A percentile compares a stretch with the other conserved stretches of the same genome.
Conservation (phyloP, 2,113 vertebrate genomes). For the Dascyllus trimaculatus region DNA sequence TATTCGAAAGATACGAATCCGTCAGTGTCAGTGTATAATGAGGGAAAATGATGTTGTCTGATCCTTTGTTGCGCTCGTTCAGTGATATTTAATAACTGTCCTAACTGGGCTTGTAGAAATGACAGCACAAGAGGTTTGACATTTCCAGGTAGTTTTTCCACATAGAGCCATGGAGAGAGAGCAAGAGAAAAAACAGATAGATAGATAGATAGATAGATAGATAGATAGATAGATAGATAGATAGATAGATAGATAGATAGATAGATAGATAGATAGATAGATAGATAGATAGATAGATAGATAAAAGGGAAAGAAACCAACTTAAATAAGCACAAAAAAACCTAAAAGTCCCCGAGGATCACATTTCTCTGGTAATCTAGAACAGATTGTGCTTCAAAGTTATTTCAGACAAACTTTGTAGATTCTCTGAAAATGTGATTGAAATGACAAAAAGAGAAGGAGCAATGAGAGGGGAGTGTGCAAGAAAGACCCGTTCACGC, state of each 20-base stretch:
- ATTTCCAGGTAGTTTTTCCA: constrained; percentile 49
- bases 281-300: neutral
- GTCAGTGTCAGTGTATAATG: constrained; percentile 15
- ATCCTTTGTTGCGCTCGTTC: constrained; percentile 44
- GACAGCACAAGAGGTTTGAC: constrained; percentile 62
- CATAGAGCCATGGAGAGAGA: neutral
- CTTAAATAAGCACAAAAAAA: too few species aligned
- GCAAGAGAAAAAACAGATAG: neutral
- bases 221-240: neutral
- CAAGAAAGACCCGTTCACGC: constrained; percentile 42
- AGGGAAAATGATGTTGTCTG: constrained; percentile 29
- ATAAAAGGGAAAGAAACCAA: constrained; percentile 29
- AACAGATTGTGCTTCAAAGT: constrained; percentile 62
- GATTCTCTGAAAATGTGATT: constrained; percentile 67
- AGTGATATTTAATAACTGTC: constrained; percentile 54
- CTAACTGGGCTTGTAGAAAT: constrained; percentile 47
- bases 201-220: too few species aligned
- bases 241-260: neutral
- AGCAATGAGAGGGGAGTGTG: constrained; percentile 40
- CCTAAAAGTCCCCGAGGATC: neutral
- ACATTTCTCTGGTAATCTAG: constrained; percentile 40
- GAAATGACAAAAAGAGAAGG: constrained; percentile 64
- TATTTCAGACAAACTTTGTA: constrained; percentile 59
- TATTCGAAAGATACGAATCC: neutral
- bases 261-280: neutral